Conservation (phyloP, 2,113 vertebrate species). For the Castor canadensis region DNA sequence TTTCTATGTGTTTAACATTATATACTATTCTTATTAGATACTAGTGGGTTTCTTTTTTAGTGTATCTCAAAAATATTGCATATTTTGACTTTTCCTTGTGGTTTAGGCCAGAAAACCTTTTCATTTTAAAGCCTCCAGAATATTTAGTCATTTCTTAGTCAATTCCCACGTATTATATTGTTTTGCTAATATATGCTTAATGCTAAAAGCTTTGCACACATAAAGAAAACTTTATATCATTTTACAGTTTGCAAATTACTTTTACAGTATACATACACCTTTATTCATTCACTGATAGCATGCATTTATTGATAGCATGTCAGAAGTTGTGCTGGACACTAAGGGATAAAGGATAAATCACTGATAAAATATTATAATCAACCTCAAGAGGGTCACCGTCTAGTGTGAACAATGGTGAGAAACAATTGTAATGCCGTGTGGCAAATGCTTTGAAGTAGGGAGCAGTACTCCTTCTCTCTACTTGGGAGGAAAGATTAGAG, state of each 20-base stretch:
- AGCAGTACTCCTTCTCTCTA: too few relatives aligned
- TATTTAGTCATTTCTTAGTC: background rate
- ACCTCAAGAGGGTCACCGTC: background rate
- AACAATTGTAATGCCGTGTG: too few relatives aligned
- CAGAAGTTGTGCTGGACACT: background rate
- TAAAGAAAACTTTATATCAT: background rate
- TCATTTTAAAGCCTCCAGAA: background rate
- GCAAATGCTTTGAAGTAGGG: background rate
- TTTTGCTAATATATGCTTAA: background rate
- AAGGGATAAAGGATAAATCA: background rate
- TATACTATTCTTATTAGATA: background rate
- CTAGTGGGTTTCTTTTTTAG: slow-evolving; percentile 1
- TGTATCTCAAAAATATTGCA: background rate
- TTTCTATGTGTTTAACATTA: background rate
- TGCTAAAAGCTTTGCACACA: background rate
- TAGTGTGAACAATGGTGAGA: background rate
- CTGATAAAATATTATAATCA: background rate
- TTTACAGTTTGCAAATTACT: background rate
- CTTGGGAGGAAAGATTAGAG: background rate
- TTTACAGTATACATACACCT: background rate
- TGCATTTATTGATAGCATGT: background rate
- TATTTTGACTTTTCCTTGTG: slow-evolving; percentile 28
- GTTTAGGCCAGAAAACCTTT: background rate
- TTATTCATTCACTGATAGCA: background rate
- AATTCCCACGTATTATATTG: background rate